A percentile compares a stretch with the other conserved stretches of the same genome.
phyloP scores from a whole-genome alignment of 37 sponge, comb jelly and placozoan genomes.

The Geodia barretti region DNA sequence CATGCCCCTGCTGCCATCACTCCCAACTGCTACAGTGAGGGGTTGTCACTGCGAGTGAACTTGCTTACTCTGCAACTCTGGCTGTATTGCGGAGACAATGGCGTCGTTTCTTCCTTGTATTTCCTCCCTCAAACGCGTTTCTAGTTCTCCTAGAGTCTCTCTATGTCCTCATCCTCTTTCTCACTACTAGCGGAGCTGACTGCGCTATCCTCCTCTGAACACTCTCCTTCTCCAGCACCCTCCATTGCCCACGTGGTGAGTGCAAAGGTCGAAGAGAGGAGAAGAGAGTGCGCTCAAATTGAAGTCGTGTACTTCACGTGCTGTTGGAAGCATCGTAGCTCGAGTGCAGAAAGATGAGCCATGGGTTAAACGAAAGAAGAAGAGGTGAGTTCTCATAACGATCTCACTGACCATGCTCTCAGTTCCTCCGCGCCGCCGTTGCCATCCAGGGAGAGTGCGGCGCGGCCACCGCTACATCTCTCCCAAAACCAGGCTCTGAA shows the following conservation, averaged over 20 bases:
- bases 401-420: too few relatives aligned
- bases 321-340: not conserved
- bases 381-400: too few relatives aligned
- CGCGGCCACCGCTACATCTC: slow-evolving; percentile 85
- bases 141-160: too few relatives aligned
- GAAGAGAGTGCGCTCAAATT: not conserved
- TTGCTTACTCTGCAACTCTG: not conserved
- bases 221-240: not conserved
- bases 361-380: slow-evolving; percentile 61
- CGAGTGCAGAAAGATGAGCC: not conserved
- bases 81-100: not conserved
- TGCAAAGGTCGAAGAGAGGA: not conserved
- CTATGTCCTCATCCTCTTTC: not conserved
- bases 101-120: not conserved
- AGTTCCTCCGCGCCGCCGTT: too few relatives aligned
- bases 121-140: not conserved
- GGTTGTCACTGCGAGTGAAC: too few relatives aligned
- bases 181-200: not conserved
- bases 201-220: too few relatives aligned
- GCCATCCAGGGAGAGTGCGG: slow-evolving; percentile 85
- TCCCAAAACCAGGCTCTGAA: slow-evolving; percentile 88
- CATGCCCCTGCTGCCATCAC: too few relatives aligned
- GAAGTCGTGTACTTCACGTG: not conserved
- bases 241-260: not conserved
- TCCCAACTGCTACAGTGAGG: too few relatives aligned